Conservation (phyloP, 2,888 invertebrate genomes). For the Drosophila sordidapex region DNA sequence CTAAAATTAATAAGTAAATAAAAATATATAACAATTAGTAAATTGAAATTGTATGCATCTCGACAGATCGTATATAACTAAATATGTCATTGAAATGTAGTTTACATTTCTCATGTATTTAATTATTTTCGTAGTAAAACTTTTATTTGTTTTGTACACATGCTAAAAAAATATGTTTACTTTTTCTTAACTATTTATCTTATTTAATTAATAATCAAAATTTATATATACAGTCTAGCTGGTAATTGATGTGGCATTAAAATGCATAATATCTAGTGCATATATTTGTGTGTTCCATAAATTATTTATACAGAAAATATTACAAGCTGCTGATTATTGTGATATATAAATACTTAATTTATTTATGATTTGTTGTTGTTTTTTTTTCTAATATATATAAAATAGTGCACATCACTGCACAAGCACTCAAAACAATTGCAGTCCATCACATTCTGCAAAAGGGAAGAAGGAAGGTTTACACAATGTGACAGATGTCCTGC, state of each 20-base stretch:
- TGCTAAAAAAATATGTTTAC: neutral
- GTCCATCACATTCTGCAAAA: constrained; percentile 31
- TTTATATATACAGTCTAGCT: neutral
- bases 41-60: neutral
- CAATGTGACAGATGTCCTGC: constrained; percentile 53
- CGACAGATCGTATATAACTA: neutral
- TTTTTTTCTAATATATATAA: constrained; percentile 11
- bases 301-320: neutral
- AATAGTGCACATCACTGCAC: constrained; percentile 31
- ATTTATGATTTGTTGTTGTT: neutral
- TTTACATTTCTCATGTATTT: neutral
- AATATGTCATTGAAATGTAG: neutral
- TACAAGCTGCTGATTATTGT: neutral
- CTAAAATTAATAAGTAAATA: neutral
- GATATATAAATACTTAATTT: neutral
- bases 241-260: neutral
- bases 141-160: neutral
- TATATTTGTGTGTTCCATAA: neutral
- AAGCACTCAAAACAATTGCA: constrained; percentile 49
- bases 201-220: neutral
- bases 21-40: neutral
- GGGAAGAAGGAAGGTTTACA: constrained; percentile 17
- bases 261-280: neutral
- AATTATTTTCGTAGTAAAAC: neutral
- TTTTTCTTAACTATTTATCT: neutral